These are phyloP conservation scores for Corythoichthys intestinalis DNA, from an alignment of 2,113 vertebrate species.

Conservation along the genomic window DNA sequence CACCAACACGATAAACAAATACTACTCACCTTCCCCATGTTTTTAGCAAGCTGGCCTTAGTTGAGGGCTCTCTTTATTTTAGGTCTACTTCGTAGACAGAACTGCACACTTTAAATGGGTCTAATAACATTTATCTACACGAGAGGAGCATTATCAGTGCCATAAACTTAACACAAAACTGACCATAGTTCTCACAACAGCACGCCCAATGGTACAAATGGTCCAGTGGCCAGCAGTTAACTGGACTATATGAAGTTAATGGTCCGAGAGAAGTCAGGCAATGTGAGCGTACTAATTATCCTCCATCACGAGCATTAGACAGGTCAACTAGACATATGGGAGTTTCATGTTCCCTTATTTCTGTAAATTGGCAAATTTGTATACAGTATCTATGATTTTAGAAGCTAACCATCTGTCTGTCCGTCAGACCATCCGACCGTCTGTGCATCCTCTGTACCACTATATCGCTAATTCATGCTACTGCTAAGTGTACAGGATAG, in stretches of 20 bases:
- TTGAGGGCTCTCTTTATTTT: not conserved
- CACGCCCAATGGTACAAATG: conserved; percentile 14
- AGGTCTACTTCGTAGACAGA: not conserved
- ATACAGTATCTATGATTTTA: too few relatives aligned
- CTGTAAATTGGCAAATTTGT: not conserved
- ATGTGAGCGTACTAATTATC: conserved; percentile 38
- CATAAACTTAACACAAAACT: not conserved
- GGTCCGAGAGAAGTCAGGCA: conserved; percentile 14
- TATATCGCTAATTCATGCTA: too few relatives aligned
- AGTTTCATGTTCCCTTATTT: conserved; percentile 8
- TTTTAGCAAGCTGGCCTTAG: not conserved
- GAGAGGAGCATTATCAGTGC: not conserved
- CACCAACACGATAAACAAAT: not conserved
- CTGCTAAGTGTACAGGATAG: too few relatives aligned
- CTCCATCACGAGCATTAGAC: conserved; percentile 13
- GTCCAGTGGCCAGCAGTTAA: conserved; percentile 26
- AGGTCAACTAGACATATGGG: conserved; percentile 6
- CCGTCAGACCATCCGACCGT: too few relatives aligned
- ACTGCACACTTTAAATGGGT: not conserved
- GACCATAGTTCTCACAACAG: not conserved
- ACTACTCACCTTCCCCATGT: not conserved
- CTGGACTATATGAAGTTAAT: conserved; percentile 37
- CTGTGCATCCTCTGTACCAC: too few relatives aligned
- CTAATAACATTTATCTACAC: not conserved
- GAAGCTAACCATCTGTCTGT: too few relatives aligned